These are phyloP conservation scores for Andrena bucephala DNA, from an alignment of 2,888 invertebrate genomes.

Conservation along the genomic window DNA sequence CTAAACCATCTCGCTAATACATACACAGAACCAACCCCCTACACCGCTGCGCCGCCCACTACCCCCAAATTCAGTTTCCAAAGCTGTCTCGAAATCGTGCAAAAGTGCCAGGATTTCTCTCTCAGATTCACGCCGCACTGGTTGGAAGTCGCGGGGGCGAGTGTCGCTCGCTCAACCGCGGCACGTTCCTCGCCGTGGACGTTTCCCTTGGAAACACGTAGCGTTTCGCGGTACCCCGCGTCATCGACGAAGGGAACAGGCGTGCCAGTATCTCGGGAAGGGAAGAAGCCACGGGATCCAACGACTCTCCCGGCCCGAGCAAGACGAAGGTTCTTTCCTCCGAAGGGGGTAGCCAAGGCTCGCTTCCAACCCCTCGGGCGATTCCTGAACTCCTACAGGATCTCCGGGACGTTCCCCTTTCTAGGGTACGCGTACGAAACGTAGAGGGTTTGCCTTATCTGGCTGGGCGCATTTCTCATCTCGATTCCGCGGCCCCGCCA, in stretches of 20 bases:
- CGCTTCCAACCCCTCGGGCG: constrained; percentile 55
- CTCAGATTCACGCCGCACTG: neutral
- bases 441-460: constrained; percentile 75
- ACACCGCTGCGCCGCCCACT: neutral
- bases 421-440: constrained; percentile 64
- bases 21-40: too few species aligned
- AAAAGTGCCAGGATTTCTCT: neutral
- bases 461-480: constrained; percentile 65
- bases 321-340: constrained; percentile 1
- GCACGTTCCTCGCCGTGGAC: constrained; percentile 44
- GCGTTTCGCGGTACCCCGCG: constrained; percentile 25
- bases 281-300: neutral
- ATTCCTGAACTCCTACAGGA: constrained; percentile 56
- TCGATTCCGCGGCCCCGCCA: constrained; percentile 25
- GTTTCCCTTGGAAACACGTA: constrained; percentile 53
- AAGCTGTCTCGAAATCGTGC: neutral
- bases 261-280: constrained; percentile 9
- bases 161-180: constrained; percentile 36
- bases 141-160: constrained; percentile 3
- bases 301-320: too few species aligned
- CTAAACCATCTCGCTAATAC: too few species aligned
- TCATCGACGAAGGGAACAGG: constrained; percentile 45
- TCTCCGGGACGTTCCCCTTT: constrained; percentile 58
- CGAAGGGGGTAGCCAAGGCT: constrained; percentile 20
- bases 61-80: neutral